phyloP scores from a whole-genome alignment of 2,888 invertebrate species.

The Hipparchia sbordonii region DNA sequence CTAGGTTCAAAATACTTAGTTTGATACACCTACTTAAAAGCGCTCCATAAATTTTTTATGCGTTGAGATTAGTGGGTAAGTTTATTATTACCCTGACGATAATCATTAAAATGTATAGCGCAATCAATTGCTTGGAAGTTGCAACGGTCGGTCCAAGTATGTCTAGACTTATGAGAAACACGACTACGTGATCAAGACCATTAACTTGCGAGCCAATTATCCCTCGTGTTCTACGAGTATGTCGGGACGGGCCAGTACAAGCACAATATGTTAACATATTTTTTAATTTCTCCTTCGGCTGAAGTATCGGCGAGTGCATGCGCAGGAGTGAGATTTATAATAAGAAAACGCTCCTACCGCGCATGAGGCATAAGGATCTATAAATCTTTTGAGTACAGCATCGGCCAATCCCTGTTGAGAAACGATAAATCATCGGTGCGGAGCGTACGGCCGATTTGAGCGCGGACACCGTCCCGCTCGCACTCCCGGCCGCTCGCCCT shows the following conservation, averaged over 20 bases:
- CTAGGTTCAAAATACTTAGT: too few species aligned
- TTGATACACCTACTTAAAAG: too few species aligned
- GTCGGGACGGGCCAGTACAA: constrained; percentile 40
- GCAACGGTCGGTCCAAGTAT: constrained; percentile 34
- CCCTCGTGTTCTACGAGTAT: constrained; percentile 52
- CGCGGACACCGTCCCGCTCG: constrained; percentile 64
- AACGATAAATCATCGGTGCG: constrained; percentile 80
- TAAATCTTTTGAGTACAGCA: constrained; percentile 80
- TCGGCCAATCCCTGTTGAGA: constrained; percentile 82
- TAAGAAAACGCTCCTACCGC: constrained; percentile 82
- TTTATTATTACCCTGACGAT: constrained; percentile 17
- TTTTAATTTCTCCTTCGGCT: constrained; percentile 74
- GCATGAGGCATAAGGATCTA: constrained; percentile 79
- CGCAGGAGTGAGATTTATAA: constrained; percentile 81
- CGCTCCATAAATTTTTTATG: background rate
- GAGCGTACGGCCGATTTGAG: constrained; percentile 72
- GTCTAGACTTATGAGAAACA: constrained; percentile 36
- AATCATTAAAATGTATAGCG: constrained; percentile 30
- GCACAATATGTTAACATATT: constrained; percentile 78
- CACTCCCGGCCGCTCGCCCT: constrained; percentile 57
- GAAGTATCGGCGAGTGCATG: constrained; percentile 73
- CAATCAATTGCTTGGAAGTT: constrained; percentile 27
- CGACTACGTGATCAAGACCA: constrained; percentile 53
- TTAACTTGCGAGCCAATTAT: constrained; percentile 71
- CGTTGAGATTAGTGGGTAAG: constrained; percentile 8